These are phyloP conservation scores for Pteria penguin DNA, from an alignment of 2,888 invertebrate genomes.

Conservation along the genomic window DNA sequence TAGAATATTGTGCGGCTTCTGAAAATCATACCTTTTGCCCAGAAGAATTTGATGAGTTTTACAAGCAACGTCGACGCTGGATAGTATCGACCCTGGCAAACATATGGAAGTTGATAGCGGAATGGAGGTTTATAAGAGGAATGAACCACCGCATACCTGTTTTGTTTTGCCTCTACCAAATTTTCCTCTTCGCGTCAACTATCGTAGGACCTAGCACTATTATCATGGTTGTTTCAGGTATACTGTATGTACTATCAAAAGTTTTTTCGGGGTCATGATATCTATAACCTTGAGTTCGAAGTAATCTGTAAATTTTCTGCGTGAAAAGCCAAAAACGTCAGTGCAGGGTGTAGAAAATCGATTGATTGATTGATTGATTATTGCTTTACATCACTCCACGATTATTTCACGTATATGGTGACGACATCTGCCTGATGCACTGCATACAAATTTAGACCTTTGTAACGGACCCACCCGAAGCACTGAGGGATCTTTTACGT, in stretches of 20 bases:
- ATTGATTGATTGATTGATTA: too few species aligned
- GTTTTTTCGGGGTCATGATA: too few species aligned
- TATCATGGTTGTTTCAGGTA: constrained; percentile 68
- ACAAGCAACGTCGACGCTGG: constrained; percentile 76
- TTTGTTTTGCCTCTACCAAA: constrained; percentile 75
- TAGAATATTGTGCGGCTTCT: constrained; percentile 77
- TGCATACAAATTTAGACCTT: too few species aligned
- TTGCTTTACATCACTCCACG: too few species aligned
- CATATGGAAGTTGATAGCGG: constrained; percentile 64
- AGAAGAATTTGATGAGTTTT: constrained; percentile 76
- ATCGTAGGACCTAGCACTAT: constrained; percentile 70
- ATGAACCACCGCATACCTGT: constrained; percentile 70
- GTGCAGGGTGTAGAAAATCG: too few species aligned
- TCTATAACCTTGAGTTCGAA: too few species aligned
- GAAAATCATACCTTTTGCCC: constrained; percentile 75
- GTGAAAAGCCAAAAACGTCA: too few species aligned
- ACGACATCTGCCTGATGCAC: too few species aligned
- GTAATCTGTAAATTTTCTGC: neutral
- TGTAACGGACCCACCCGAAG: too few species aligned
- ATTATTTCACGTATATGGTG: too few species aligned
- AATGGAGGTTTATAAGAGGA: constrained; percentile 58
- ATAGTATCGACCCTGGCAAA: constrained; percentile 76
- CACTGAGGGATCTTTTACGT: too few species aligned
- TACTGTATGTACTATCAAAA: too few species aligned
- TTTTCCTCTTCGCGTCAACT: constrained; percentile 69